Conservation (phyloP, 53 echinoderm and acorn worm species). For the Astropecten irregularis region DNA sequence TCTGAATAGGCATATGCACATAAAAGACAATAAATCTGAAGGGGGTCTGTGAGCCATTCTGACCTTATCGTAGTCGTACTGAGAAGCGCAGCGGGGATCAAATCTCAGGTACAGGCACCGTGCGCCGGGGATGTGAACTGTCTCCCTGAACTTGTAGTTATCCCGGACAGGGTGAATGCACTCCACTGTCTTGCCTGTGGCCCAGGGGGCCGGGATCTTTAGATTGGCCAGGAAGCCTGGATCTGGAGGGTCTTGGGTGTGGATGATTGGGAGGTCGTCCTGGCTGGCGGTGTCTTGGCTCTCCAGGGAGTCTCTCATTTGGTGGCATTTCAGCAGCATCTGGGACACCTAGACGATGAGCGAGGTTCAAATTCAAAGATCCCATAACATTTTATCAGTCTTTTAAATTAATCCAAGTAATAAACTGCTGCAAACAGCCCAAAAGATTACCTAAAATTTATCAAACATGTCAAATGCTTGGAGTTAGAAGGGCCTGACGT, state of each 20-base stretch:
- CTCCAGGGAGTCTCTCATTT: conserved; percentile 3
- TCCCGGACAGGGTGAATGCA: conserved; percentile 88
- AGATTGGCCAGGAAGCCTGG: conserved; percentile 73
- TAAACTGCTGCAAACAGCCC: too few relatives aligned
- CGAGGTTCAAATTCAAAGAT: neutral
- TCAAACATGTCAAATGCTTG: too few relatives aligned
- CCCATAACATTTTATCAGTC: neutral
- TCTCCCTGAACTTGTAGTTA: conserved; percentile 93
- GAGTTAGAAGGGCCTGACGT: too few relatives aligned
- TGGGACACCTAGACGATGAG: conserved; percentile 26
- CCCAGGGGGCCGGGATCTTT: conserved; percentile 89
- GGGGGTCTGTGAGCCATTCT: neutral
- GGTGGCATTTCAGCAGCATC: conserved; percentile 46
- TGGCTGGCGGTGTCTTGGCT: conserved; percentile 18
- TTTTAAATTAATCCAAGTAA: too few relatives aligned
- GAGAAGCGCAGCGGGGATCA: conserved; percentile 81
- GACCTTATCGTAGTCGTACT: conserved; percentile 96
- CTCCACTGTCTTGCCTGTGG: conserved; percentile 85
- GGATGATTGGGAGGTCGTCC: neutral
- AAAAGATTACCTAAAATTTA: too few relatives aligned
- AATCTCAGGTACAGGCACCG: conserved; percentile 83
- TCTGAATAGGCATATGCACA: too few relatives aligned
- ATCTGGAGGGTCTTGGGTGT: conserved; percentile 9
- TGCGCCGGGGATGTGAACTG: conserved; percentile 86
- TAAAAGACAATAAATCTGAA: too few relatives aligned